Conservation (phyloP, 2,113 vertebrate genomes). For the Oreochromis aureus region DNA sequence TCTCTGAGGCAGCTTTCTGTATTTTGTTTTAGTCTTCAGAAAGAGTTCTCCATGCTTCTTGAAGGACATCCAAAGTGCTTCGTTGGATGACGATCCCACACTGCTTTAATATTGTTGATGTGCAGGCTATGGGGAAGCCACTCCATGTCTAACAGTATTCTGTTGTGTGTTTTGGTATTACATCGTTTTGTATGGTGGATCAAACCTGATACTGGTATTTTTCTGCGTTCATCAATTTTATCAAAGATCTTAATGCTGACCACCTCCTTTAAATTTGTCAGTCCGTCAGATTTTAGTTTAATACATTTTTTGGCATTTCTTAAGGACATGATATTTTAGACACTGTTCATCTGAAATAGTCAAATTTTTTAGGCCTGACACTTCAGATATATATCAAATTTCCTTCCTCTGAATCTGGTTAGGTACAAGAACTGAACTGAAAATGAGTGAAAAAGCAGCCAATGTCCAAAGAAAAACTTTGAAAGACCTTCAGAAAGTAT, state of each 20-base stretch:
- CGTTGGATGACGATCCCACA: not conserved
- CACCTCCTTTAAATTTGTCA: not conserved
- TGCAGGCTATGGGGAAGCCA: not conserved
- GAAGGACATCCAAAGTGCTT: not conserved
- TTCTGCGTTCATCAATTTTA: not conserved
- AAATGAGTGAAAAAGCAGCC: not conserved
- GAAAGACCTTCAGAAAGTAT: not conserved
- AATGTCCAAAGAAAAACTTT: not conserved
- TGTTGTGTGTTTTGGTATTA: not conserved
- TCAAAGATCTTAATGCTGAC: not conserved
- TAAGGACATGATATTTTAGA: not conserved
- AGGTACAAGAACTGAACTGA: not conserved
- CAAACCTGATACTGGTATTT: not conserved
- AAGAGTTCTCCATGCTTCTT: not conserved
- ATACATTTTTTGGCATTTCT: not conserved
- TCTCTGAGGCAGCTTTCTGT: not conserved
- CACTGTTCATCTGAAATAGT: not conserved
- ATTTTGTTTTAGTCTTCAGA: not conserved
- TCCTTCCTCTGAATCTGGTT: not conserved
- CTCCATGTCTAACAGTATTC: not conserved
- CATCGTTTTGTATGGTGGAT: not conserved
- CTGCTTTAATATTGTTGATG: not conserved
- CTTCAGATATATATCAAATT: not conserved
- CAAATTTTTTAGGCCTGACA: not conserved
- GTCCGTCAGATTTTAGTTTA: not conserved